Base-by-base conservation (phyloP, 2,888 invertebrate genomes). In the Synergus gifuensis region DNA sequence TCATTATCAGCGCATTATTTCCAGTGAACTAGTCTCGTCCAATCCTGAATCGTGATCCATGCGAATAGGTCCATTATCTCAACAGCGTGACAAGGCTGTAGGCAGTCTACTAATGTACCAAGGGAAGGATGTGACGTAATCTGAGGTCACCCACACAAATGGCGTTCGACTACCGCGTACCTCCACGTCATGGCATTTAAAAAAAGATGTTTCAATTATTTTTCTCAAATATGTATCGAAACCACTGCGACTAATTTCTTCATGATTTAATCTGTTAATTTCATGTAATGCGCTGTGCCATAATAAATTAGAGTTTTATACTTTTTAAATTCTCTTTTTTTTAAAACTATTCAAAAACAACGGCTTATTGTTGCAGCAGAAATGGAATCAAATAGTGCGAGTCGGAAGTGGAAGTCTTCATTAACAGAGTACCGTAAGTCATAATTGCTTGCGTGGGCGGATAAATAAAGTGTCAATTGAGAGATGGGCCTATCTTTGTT, bases 51-150 rank as follows among this genome's bases (percentile, higher is more conserved):
- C 87, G 89, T 89, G 90, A 90, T 90, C 89, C 91, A 91, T 88
- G 90, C 89, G 91, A 91, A 91, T 90, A 88, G 89, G 89, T 91
- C 88, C 88, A 91, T 91, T 91, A 91, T 91, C 90, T 91, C 91
- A 90, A 91, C 91, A 90, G 88, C 86, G 86, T 89, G 90, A 91
- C 91, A 91, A 91, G 91, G 91, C 89, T 91, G 90, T 91, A 89
- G 91, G 91, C 89, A 90, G 91, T 89, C 89, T 90, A 87, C 86
- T 91, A 91, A 91, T 91, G 86, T 86, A 81, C 88, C 89, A 89
- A 90, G 89, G 89, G 90, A 90, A 91, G 91, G 91, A 91, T 89
- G 87, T 91, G 90, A 91, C 90, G 91, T 89, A 90, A 91, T 87
- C 88, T 81, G 91, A 91, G 91, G 91, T 91, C 91, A 91, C 91